phyloP scores from a whole-genome alignment of 2,888 invertebrate species.

The Strigamia transsilvanica region DNA sequence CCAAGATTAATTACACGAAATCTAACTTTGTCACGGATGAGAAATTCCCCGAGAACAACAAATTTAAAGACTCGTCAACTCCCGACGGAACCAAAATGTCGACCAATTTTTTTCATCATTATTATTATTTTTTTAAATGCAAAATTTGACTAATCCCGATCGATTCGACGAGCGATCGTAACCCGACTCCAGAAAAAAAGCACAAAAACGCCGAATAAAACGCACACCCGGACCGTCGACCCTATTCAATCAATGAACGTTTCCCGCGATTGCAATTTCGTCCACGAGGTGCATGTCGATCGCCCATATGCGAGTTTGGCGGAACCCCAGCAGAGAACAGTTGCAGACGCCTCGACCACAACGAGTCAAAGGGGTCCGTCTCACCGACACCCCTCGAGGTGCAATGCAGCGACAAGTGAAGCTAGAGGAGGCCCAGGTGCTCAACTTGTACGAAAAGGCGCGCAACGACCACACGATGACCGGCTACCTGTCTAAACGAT shows the following conservation, averaged over 20 bases:
- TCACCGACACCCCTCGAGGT: constrained; percentile 41
- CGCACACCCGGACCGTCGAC: neutral
- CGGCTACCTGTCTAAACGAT: constrained; percentile 85
- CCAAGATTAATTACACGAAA: constrained; percentile 12
- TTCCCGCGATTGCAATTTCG: neutral
- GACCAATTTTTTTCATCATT: too few relatives aligned
- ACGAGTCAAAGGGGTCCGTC: neutral
- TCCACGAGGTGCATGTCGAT: constrained; percentile 1
- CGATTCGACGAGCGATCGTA: too few relatives aligned
- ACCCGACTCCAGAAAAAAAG: too few relatives aligned
- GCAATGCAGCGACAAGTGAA: constrained; percentile 82
- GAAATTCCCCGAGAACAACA: neutral
- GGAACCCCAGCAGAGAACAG: neutral
- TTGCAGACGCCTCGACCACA: constrained; percentile 44
- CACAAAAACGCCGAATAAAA: neutral
- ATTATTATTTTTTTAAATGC: too few relatives aligned
- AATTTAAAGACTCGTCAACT: neutral
- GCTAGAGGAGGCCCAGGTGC: constrained; percentile 83
- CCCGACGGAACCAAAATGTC: neutral
- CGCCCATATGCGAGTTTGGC: neutral
- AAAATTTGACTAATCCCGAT: neutral
- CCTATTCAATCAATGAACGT: neutral
- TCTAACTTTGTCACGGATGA: neutral
- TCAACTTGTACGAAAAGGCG: constrained; percentile 86
- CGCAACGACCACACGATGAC: constrained; percentile 82